Conservation (phyloP, 53 echinoderm and acorn worm species). For the Stichopus horrens region DNA sequence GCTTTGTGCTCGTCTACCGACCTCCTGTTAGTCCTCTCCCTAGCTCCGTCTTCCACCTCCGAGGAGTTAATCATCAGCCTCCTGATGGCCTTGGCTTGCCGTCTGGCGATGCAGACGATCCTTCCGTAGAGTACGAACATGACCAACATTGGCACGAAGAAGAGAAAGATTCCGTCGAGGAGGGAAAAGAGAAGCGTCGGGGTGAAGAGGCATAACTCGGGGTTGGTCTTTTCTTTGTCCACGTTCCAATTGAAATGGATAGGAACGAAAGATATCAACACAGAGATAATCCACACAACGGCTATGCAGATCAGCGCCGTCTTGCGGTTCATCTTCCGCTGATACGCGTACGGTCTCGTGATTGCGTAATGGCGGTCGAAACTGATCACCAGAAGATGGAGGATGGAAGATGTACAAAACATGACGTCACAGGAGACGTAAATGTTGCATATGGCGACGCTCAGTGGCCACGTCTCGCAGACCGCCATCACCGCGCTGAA, state of each 20-base stretch:
- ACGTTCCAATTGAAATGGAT: conserved; percentile 89
- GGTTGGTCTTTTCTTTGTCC: conserved; percentile 41
- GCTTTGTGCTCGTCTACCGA: conserved; percentile 88
- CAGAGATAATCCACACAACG: conserved; percentile 75
- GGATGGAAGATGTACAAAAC: conserved; percentile 87
- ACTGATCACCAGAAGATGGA: conserved; percentile 82
- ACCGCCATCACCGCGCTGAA: conserved; percentile 72
- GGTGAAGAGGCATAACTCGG: conserved; percentile 52
- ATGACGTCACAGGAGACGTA: conserved; percentile 90
- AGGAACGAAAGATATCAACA: conserved; percentile 79
- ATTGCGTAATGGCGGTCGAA: conserved; percentile 85
- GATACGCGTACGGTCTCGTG: conserved; percentile 77
- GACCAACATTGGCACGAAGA: conserved; percentile 73
- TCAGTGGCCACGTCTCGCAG: conserved; percentile 61
- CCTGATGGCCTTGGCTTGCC: conserved; percentile 79
- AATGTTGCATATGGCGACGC: conserved; percentile 76
- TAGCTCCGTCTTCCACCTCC: conserved; percentile 29
- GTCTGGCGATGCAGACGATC: conserved; percentile 72
- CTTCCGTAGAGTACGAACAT: conserved; percentile 77
- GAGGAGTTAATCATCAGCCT: conserved; percentile 61
- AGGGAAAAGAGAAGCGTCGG: conserved; percentile 65
- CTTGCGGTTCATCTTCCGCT: conserved; percentile 67
- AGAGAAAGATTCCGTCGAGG: conserved; percentile 80
- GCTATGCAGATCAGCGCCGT: conserved; percentile 61
- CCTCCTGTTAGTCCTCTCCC: conserved; percentile 61